Percentiles rank a stretch among this genome's conserved stretches.
phyloP scores from a whole-genome alignment of 2,113 vertebrate genomes.

The Hirundichthys speculiger region DNA sequence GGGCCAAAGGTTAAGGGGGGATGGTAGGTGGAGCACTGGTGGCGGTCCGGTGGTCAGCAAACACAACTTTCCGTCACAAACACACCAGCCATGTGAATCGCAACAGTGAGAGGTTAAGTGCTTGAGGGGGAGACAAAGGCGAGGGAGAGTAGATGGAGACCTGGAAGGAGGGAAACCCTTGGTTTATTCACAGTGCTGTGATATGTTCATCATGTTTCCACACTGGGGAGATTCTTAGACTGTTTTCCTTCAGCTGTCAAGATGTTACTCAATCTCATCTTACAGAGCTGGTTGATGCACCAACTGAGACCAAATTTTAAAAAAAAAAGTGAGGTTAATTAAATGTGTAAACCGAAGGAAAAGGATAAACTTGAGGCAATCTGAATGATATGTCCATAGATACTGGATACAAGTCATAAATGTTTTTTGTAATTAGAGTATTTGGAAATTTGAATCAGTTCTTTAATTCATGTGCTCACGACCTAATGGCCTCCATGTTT shows the following conservation, averaged over 20 bases:
- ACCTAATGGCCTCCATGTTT: too few relatives aligned
- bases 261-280: too few relatives aligned
- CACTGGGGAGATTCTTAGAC: conserved; percentile 24
- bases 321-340: too few relatives aligned
- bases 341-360: too few relatives aligned
- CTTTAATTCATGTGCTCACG: too few relatives aligned
- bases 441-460: too few relatives aligned
- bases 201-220: conserved; percentile 71
- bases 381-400: too few relatives aligned
- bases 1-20: conserved; percentile 58
- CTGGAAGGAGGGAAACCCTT: conserved; percentile 39
- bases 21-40: conserved; percentile 21
- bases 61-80: conserved; percentile 62
- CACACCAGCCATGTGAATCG: conserved; percentile 24
- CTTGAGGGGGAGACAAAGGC: conserved; percentile 5
- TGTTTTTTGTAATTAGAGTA: too few relatives aligned
- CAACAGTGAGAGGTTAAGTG: neutral
- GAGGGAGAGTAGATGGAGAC: neutral
- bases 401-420: too few relatives aligned
- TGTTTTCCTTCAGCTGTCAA: conserved; percentile 21
- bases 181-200: conserved; percentile 62
- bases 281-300: too few relatives aligned
- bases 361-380: too few relatives aligned
- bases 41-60: conserved; percentile 52
- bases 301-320: too few relatives aligned